Percentiles rank a stretch among this genome's conserved stretches.
phyloP scores from a whole-genome alignment of 2,888 invertebrate species.

The Tethea ocularis region DNA sequence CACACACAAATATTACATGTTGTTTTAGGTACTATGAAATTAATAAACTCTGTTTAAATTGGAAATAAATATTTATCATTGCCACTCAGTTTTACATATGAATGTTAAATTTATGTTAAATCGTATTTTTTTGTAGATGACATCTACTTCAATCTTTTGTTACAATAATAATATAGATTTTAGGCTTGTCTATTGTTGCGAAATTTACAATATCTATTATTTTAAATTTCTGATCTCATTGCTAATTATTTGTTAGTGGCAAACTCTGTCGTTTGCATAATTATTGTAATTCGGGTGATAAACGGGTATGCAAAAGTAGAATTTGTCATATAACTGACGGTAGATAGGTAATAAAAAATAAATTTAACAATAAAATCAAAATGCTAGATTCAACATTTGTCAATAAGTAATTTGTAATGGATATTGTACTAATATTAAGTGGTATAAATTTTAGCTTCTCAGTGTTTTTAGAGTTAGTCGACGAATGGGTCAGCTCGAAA shows the following conservation, averaged over 20 bases:
- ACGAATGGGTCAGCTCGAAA: conserved; percentile 79
- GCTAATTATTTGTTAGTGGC: conserved; percentile 27
- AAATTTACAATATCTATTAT: conserved; percentile 26
- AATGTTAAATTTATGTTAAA: too few relatives aligned
- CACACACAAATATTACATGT: neutral
- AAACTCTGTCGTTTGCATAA: conserved; percentile 30
- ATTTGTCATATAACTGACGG: conserved; percentile 60
- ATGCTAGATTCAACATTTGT: conserved; percentile 67
- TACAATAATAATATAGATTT: conserved; percentile 2
- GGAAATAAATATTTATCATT: neutral
- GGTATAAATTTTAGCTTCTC: conserved; percentile 79
- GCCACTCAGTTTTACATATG: neutral
- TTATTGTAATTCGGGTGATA: conserved; percentile 68
- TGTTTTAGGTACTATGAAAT: too few relatives aligned
- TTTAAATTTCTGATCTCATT: conserved; percentile 12
- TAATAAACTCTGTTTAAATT: neutral
- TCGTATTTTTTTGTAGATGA: neutral
- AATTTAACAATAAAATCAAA: conserved; percentile 70
- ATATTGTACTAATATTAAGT: conserved; percentile 64
- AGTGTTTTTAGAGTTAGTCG: conserved; percentile 84
- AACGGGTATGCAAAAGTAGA: conserved; percentile 72
- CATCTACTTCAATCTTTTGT: neutral
- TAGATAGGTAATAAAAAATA: conserved; percentile 73
- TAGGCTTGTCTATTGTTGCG: conserved; percentile 11
- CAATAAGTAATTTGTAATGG: conserved; percentile 61